These are phyloP conservation scores for Pampus argenteus DNA, from an alignment of 2,797 vertebrate genomes.

Conservation along the genomic window DNA sequence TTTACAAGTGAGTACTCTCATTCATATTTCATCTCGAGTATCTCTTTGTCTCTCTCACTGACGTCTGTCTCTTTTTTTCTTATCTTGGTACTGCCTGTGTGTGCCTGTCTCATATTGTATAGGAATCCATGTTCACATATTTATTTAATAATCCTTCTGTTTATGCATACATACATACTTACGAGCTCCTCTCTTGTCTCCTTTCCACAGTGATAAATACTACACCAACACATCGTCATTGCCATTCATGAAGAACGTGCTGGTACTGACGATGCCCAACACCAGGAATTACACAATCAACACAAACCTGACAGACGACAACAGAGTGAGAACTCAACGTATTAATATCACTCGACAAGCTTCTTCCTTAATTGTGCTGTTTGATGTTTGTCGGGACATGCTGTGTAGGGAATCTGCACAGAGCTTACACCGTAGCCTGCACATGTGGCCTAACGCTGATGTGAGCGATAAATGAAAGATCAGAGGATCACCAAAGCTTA, in stretches of 20 bases:
- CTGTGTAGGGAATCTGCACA: no score
- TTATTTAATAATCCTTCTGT: no score
- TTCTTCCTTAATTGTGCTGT: neutral
- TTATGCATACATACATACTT: no score
- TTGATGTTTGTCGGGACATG: neutral
- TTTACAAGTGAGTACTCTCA: constrained; percentile 92
- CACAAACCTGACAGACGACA: constrained; percentile 42
- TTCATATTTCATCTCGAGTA: neutral
- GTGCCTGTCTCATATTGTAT: neutral
- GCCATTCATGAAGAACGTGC: constrained; percentile 82
- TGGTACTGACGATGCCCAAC: constrained; percentile 86
- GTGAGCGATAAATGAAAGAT: no score
- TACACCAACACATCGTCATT: constrained; percentile 73
- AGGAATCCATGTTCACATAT: neutral
- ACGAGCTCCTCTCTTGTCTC: neutral
- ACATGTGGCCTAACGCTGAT: no score
- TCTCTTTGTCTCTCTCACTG: neutral
- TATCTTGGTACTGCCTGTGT: neutral
- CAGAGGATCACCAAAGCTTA: no score
- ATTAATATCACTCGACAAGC: neutral
- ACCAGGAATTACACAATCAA: constrained; percentile 77
- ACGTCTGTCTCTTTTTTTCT: neutral
- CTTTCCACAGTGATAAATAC: constrained; percentile 79
- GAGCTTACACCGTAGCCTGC: no score
- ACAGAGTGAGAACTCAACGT: constrained; percentile 51